phyloP scores from a whole-genome alignment of 2,888 invertebrate species.

The Netelia inedita region DNA sequence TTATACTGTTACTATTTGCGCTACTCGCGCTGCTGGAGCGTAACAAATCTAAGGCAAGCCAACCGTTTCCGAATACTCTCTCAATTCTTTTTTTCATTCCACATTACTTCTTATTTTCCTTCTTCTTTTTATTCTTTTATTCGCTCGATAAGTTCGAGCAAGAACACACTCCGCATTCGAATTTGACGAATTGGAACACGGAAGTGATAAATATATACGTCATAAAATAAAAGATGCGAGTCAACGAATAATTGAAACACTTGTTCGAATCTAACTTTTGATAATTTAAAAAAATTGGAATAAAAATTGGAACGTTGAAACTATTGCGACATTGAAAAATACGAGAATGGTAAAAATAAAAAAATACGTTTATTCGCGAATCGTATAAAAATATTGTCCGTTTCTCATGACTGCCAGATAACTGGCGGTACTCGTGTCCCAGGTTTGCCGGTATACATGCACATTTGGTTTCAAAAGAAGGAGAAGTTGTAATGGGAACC shows the following conservation, averaged over 20 bases:
- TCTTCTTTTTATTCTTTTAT: slow-evolving; percentile 20
- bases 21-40: slow-evolving; percentile 51
- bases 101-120: background rate
- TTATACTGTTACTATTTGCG: slow-evolving; percentile 53
- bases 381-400: too few relatives aligned
- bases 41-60: slow-evolving; percentile 55
- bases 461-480: slow-evolving; percentile 66
- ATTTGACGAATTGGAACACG: background rate
- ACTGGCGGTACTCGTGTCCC: too few relatives aligned
- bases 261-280: too few relatives aligned
- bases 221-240: too few relatives aligned
- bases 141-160: slow-evolving; percentile 12
- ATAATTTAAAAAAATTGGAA: too few relatives aligned
- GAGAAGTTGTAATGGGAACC: slow-evolving; percentile 59
- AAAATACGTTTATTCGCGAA: too few relatives aligned
- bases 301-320: too few relatives aligned
- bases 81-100: slow-evolving; percentile 38
- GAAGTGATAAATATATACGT: background rate
- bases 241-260: too few relatives aligned
- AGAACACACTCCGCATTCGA: background rate
- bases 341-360: slow-evolving; percentile 19
- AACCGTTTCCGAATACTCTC: slow-evolving; percentile 67
- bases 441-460: background rate
- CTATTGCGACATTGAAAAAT: too few relatives aligned
- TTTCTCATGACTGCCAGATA: too few relatives aligned